Evolutionary conservation across 2,797 vertebrate genomes (phyloP), one percentile per base, ranked within the genome.

Genomic region (Ceryle rudis): DNA sequence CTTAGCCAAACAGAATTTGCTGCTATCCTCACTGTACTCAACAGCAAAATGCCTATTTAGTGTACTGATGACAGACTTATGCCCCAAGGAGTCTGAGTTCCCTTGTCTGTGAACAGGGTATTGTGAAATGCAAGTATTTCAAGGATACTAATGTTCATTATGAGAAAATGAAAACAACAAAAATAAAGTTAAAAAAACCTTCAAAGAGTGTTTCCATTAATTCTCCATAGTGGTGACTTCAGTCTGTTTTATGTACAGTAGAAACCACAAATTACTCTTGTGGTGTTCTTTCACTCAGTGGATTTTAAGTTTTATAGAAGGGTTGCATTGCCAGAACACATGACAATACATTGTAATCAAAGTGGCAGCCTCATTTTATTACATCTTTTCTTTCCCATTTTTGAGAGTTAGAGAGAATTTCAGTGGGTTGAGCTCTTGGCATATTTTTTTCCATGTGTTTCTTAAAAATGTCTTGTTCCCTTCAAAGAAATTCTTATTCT

Each of bases 401-500:
- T 86, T 70, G 39, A 78, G 74, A 82, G 49, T 29, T 60, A 78
- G 39, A 70, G 71, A 85, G 57, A 78, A 89, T 91, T 78, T 81
- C 60, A 95, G 85, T 78, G 44, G n/a, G 33, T 84, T 94, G 60
- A 73, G 64, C 33, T 81, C 60, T 70, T 71, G n/a, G 72, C 61
- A 21, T 84, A 29, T 83, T 95, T 93, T 93, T 87, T 95, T 66
- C 65, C 39, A 13, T 23, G 33, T 46, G 25, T 64, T 77, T 95
- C 67, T 87, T 35, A n/a, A 86, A 80, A 81, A n/a, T 0, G 7
- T 81, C 51, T 79, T 17, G 0, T 74, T 92, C 29, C 44, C n/a
- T 96, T 93, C 85, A 91, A 72, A 91, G 35, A 54, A 78, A 58
- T 80, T 74, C 42, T 81, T 87, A 39, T 71, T 84, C 37, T 89